Base-by-base conservation (phyloP, 2,113 vertebrate species). In the Sinosuthora webbiana region DNA sequence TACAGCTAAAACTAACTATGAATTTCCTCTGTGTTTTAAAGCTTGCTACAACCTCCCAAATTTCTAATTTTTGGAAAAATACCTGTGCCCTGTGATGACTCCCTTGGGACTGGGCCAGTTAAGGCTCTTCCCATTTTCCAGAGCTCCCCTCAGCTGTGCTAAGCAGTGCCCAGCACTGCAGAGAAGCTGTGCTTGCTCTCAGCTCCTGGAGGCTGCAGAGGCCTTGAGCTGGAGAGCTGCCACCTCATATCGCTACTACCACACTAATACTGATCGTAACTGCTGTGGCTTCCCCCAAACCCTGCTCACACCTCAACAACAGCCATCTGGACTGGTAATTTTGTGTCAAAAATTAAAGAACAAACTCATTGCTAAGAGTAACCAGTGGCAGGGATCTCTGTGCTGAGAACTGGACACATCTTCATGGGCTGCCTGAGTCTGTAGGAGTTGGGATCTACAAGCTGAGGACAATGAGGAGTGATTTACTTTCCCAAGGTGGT, bases 171-270 rank as follows among this genome's bases (percentile, higher is more conserved):
- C 88, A 30, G 31, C 71, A 6, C 28, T 91, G 86, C 92, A 93
- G 35, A 45, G 78, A 42, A 78, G 79, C 8, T 28, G 11, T 42
- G 93, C 64, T 53, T 12, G 75, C 79, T 83, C 75, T 69, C 76
- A 39, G 49, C 89, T 76, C 59, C 15, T 8, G 53, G 57, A 68
- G 89, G 63, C 42, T 80, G 86, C 80, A 50, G 33, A 23, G 94
- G 79, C 24, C 62, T 42, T 35, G 85, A 75, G 83, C 79, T 60
- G 91, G 89, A 83, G 50, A 76, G 30, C 76, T 89, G 94, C 88
- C 95, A 97, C 86, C 88, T 97, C 95, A 95, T 94, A 20, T 69
- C 47, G 0, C 33, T 65, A 77, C 90, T 10, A 17, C 90, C 94
- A 62, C 53, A 88, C 76, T 92, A 83, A 93, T 86, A 86, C 56